A percentile compares a stretch with the other conserved stretches of the same genome.
Evolutionary conservation across 2,113 vertebrate genomes (phyloP).

Genomic region (Phylloscopus trochiloides): DNA sequence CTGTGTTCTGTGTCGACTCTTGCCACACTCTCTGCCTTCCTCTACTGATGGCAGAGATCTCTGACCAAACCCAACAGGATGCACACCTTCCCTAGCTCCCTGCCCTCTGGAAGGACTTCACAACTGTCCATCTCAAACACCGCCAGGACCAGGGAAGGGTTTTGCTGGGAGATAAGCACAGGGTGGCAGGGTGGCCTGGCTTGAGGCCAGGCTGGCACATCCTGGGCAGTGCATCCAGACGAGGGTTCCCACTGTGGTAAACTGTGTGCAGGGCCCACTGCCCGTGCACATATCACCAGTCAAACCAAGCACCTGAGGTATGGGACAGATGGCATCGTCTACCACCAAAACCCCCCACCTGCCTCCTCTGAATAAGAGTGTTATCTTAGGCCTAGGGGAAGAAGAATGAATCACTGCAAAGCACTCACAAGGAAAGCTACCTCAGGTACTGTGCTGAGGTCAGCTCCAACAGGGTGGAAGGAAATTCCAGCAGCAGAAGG

Average conservation of each 20-base stretch:
- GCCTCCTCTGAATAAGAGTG: background rate
- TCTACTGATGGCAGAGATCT: background rate
- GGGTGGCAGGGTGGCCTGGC: background rate
- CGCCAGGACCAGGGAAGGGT: background rate
- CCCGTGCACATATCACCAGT: accelerated
- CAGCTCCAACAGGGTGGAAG: background rate
- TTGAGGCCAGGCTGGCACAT: too few relatives aligned
- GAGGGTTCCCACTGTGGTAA: too few relatives aligned
- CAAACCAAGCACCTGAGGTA: background rate
- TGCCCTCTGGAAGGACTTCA: background rate
- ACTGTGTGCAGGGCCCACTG: background rate
- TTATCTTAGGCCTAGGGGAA: background rate
- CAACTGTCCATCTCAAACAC: background rate
- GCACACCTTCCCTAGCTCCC: background rate
- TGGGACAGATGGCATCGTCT: accelerated
- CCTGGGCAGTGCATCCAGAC: background rate
- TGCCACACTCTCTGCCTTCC: background rate
- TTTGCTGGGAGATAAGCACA: background rate
- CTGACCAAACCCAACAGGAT: background rate
- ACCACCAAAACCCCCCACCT: background rate
- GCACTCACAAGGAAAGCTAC: background rate
- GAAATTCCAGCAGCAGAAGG: background rate
- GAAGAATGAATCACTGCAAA: background rate
- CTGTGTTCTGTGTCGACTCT: background rate
- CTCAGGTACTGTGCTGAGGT: background rate